Evolutionary conservation across 92 coral and sea anemone species (phyloP).

Genomic region (Parazoanthus atlanticus): DNA sequence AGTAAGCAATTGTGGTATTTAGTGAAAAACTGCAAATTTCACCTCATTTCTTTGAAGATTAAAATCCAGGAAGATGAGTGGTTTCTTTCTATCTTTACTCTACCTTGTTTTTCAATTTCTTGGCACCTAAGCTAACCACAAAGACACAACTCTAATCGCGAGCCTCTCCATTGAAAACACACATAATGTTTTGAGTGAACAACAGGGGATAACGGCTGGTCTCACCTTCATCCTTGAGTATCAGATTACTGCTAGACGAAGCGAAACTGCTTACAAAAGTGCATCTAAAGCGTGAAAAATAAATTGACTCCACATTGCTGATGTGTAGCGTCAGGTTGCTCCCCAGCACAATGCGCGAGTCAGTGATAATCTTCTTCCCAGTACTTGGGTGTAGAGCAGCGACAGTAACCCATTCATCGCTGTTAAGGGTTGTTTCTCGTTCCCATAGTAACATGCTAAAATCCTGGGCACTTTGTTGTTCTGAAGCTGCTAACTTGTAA

Average conservation of each 20-base stretch:
- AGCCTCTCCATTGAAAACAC: neutral
- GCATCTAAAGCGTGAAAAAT: slow-evolving; percentile 42
- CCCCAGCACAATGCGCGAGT: slow-evolving; percentile 25
- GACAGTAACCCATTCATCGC: slow-evolving; percentile 33
- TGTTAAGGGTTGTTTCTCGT: slow-evolving; percentile 21
- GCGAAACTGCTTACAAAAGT: slow-evolving; percentile 33
- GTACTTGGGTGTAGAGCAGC: slow-evolving; percentile 30
- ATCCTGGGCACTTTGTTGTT: slow-evolving; percentile 18
- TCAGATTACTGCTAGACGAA: slow-evolving; percentile 2
- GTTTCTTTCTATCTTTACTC: too few species aligned
- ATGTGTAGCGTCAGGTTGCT: slow-evolving; percentile 24
- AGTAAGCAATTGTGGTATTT: neutral
- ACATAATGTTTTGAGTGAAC: too few species aligned
- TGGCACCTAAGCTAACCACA: too few species aligned
- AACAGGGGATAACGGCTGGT: neutral
- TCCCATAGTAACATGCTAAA: slow-evolving; percentile 41
- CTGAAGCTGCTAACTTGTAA: slow-evolving; percentile 32
- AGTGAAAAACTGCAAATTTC: too few species aligned
- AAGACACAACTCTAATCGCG: neutral
- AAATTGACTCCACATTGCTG: slow-evolving; percentile 21
- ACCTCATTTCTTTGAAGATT: too few species aligned
- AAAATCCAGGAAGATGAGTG: too few species aligned
- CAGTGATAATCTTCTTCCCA: slow-evolving; percentile 27
- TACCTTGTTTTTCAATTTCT: too few species aligned
- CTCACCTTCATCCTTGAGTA: slow-evolving; percentile 29